Evolutionary conservation across 2,888 invertebrate species (phyloP), one percentile per base, ranked within the genome.

Genomic region (Oeneis ivallda): DNA sequence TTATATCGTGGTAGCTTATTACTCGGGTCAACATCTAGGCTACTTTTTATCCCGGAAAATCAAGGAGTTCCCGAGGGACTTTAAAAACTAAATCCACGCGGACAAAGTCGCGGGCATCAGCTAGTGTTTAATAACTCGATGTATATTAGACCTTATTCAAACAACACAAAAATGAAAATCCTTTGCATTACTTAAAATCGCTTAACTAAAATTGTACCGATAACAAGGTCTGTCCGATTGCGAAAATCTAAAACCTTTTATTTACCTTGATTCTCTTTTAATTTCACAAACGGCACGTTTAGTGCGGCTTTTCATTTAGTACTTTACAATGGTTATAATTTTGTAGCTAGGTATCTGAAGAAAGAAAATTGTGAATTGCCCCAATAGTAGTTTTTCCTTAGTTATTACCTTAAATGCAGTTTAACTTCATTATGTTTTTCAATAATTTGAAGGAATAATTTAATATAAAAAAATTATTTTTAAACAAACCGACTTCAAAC

Each of bases 201-300:
- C 39, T 2, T 6, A 19, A 39, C 5, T 17, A 11, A 17, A 9
- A 39, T n/a, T 10, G 17, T 3, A 5, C 34, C 2, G 11, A 34
- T 52, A 52, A n/a, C 17, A 17, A 37, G 53, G 37, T 53, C 15
- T 17, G 62, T 54, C 49, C 56, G 32, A 45, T 41, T 49, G 59
- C 54, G 62, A 67, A 64, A 73, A 81, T 78, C 81, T 79, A 82
- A 81, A 82, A 83, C 87, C 82, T 85, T 82, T 84, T 84, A 86
- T 85, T 85, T 83, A 81, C 76, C 76, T 72, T 66, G 79, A 84
- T 87, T 85, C 86, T 83, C 79, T 81, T 83, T 82, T 84, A 83
- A 87, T 86, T 83, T 82, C 72, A 80, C 77, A 69, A 75, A 76
- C 72, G 82, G 85, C 85, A 87, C 87, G 84, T 85, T 77, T 77